Conservation (phyloP, 2,797 vertebrate species). For the Balearica regulorum region DNA sequence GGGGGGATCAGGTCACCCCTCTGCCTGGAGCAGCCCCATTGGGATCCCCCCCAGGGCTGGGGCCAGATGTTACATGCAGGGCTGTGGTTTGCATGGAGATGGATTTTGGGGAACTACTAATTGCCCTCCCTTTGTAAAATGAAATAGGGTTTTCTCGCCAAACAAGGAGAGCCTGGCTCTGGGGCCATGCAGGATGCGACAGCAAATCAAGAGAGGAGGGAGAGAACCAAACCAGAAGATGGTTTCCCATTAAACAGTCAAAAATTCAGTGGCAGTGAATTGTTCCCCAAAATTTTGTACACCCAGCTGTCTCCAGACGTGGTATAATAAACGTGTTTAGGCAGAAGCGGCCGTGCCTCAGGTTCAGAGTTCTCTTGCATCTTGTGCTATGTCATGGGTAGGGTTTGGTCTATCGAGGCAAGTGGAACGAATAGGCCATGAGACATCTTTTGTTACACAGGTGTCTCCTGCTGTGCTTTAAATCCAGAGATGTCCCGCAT, state of each 20-base stretch:
- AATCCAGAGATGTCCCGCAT: neutral
- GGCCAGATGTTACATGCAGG: neutral
- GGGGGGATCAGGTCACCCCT: neutral
- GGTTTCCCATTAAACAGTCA: neutral
- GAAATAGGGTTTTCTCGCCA: neutral
- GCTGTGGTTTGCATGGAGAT: neutral
- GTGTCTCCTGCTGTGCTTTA: neutral
- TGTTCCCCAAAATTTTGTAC: neutral
- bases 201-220: neutral
- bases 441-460: neutral
- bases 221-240: neutral
- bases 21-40: neutral
- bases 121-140: neutral
- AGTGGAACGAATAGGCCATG: fast-evolving
- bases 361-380: neutral
- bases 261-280: neutral
- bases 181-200: fast-evolving
- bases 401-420: neutral
- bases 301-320: neutral
- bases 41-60: neutral
- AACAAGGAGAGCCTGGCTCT: neutral
- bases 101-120: neutral
- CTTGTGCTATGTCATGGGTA: fast-evolving
- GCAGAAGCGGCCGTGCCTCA: neutral
- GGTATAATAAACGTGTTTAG: fast-evolving